phyloP scores from a whole-genome alignment of 2,113 vertebrate genomes.

The Perca flavescens region DNA sequence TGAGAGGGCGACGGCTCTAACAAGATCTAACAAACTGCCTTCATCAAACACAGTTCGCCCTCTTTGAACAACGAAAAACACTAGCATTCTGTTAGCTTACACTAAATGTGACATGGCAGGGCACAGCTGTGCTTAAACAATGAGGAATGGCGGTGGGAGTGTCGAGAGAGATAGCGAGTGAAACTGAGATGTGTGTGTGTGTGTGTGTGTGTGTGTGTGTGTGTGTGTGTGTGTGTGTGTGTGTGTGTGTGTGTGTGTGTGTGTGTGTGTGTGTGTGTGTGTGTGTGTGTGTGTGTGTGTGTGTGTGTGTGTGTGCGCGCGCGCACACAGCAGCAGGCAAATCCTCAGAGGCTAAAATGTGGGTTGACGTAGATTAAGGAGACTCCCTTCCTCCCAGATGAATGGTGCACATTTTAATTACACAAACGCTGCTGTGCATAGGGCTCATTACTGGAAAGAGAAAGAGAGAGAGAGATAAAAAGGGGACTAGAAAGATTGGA shows the following conservation, averaged over 20 bases:
- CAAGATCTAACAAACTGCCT: conserved; percentile 15
- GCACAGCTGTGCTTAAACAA: conserved; percentile 55
- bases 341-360: conserved; percentile 71
- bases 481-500: conserved; percentile 20
- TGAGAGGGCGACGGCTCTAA: background rate
- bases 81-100: conserved; percentile 1
- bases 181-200: conserved; percentile 39
- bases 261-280: background rate
- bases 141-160: conserved; percentile 46
- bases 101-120: conserved; percentile 20
- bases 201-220: conserved; percentile 24
- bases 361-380: conserved; percentile 79
- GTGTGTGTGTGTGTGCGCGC: conserved; percentile 20
- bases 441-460: conserved; percentile 68
- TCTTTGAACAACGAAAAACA: conserved; percentile 32
- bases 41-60: conserved; percentile 1
- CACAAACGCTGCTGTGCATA: conserved; percentile 60
- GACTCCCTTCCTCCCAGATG: conserved; percentile 81
- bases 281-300: conserved; percentile 30
- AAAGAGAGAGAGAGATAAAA: conserved; percentile 40
- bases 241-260: conserved; percentile 31
- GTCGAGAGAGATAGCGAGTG: conserved; percentile 33
- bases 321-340: conserved; percentile 21
- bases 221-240: background rate
- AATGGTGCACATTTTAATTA: conserved; percentile 82